A percentile compares a stretch with the other conserved stretches of the same genome.
Conservation (phyloP, 2,888 invertebrate species). For the Ditylenchus weischeri region DNA sequence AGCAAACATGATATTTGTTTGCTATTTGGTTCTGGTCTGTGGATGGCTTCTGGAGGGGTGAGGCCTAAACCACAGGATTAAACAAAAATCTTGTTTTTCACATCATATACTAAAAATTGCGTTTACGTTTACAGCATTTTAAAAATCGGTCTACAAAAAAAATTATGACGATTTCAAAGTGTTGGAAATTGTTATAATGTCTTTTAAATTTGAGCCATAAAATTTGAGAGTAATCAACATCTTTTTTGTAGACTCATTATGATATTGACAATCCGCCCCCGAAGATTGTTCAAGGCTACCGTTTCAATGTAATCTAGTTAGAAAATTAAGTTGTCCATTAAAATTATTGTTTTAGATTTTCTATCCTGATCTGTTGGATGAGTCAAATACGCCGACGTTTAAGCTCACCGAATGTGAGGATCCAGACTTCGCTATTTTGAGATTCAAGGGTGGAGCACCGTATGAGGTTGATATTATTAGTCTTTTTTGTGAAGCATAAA, state of each 20-base stretch:
- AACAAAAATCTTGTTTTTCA: too few relatives aligned
- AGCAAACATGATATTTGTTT: too few relatives aligned
- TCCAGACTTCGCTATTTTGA: constrained; percentile 85
- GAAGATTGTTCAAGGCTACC: constrained; percentile 99
- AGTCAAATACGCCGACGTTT: constrained; percentile 85
- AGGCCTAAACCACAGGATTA: too few relatives aligned
- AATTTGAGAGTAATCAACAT: too few relatives aligned
- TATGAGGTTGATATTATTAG: constrained; percentile 64
- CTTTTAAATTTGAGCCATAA: too few relatives aligned
- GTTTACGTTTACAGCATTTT: too few relatives aligned
- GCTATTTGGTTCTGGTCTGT: too few relatives aligned
- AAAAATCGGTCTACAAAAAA: too few relatives aligned
- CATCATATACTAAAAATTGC: too few relatives aligned
- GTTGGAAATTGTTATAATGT: too few relatives aligned
- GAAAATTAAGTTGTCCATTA: neutral
- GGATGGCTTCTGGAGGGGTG: too few relatives aligned
- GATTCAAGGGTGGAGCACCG: constrained; percentile 91
- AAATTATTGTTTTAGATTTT: constrained; percentile 70
- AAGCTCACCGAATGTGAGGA: constrained; percentile 73
- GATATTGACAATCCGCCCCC: constrained; percentile 99
- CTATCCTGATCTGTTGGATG: constrained; percentile 96
- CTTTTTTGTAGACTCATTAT: constrained; percentile 75
- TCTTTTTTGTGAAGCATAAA: neutral
- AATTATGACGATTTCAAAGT: too few relatives aligned
- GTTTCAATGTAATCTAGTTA: constrained; percentile 76